Evolutionary conservation across 2,113 vertebrate species (phyloP).

Genomic region (Brachirus orientalis): DNA sequence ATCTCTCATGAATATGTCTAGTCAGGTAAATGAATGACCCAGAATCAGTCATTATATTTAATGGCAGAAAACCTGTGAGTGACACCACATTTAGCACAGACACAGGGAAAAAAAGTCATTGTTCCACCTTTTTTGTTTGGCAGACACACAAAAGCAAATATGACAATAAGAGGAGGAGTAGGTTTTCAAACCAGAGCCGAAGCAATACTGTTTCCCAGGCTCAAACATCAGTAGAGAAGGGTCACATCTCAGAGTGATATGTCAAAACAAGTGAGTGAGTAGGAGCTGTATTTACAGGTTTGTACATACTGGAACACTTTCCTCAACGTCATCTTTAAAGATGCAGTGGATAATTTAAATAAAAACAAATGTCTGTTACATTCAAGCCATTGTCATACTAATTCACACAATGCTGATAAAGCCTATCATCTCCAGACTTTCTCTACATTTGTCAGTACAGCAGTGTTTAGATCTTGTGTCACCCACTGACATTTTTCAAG

Average conservation of each 20-base stretch:
- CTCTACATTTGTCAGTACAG: too few species aligned
- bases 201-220: constrained; percentile 25
- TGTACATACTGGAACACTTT: background rate
- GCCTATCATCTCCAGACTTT: too few species aligned
- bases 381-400: too few species aligned
- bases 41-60: background rate
- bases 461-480: too few species aligned
- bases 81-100: too few species aligned
- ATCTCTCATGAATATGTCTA: background rate
- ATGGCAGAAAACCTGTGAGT: background rate
- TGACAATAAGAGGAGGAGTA: constrained; percentile 7
- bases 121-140: background rate
- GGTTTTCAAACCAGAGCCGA: constrained; percentile 7
- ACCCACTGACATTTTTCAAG: too few species aligned
- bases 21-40: background rate
- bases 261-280: constrained; percentile 1
- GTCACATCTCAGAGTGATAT: constrained; percentile 16
- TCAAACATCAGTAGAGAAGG: constrained; percentile 32
- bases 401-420: too few species aligned
- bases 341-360: too few species aligned
- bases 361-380: too few species aligned
- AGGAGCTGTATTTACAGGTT: background rate
- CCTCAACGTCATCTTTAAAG: too few species aligned
- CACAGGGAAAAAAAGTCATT: constrained; percentile 4
- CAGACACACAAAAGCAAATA: background rate